Evolutionary conservation across 2,113 vertebrate genomes (phyloP), one percentile per base, ranked within the genome.

Genomic region (Patagioenas fasciata): DNA sequence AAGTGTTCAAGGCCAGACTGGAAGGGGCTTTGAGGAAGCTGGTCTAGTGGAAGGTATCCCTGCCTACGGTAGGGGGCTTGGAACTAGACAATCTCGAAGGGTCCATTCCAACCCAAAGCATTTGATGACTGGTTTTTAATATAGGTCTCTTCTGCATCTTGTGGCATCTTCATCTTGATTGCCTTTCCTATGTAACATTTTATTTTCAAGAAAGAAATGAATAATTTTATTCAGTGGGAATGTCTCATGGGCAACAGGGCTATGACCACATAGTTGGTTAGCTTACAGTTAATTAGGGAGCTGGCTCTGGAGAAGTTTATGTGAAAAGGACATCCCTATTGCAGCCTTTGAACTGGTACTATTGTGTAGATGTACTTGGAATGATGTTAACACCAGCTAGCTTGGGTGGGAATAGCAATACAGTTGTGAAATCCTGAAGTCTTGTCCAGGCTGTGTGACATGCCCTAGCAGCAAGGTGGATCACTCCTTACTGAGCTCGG

Each of bases 401-500:
- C 36, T 66, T 44, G 36, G 11, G 31, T 78, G 47, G 9, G 25
- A 53, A 17, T 10, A 74, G 42, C 40, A 51, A 6, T 18, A 8
- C 6, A 40, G 20, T 11, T 61, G 31, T 51, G 85, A 58, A 21
- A 48, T 11, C 10, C 32, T 42, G 8, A 24, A 34, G 32, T 11
- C 57, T 54, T 60, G 15, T 60, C 28, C 19, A 13, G 17, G 28
- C 74, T 85, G 14, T 15, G 7, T 0, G 4, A 51, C 2, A 1
- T 57, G 34, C 13, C 1, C 2, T 31, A 57, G 57, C 7, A 80
- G 2, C 8, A 48, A 40, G 13, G 8, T 24, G 21, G 6, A 4
- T 70, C 21, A 1, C 6, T 74, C 24, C 1, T 4, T 31, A 0
- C 21, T 44, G 67, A 19, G 10, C 1, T 48, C n/a, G 15, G 13